Evolutionary conservation across 2,113 vertebrate species (phyloP), one percentile per base, ranked within the genome.

Genomic region (Microcebus ravelobensis): DNA sequence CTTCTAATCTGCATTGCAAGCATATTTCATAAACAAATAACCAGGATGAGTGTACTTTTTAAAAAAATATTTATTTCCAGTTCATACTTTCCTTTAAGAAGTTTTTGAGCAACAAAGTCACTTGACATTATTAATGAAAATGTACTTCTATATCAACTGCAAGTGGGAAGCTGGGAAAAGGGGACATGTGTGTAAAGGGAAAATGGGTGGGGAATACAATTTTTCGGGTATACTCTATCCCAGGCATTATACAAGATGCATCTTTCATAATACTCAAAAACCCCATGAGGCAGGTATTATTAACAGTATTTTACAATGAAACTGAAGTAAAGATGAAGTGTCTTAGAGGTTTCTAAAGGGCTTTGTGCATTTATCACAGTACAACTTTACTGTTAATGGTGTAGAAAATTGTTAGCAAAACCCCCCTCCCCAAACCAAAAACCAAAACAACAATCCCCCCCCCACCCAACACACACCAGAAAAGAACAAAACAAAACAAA

Each of bases 11-110:
- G 27, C 4, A 63, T 48, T 74, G 5, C 68, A 88, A 57, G 3
- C 82, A 83, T 71, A 50, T 90, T 83, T 90, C 87, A 57, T 87
- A 36, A 70, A 27, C 50, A 48, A 48, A 77, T 20, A 90, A 81
- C 50, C 1, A 65, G 27, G 8, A 65, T 39, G 36, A 55, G 65
- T 17, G 25, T 21, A 45, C 4, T 20, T 89, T 55, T 55, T 0
- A 73, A 10, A 48, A 88, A 82, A 59, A 34, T 89, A 85, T 79
- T 91, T 36, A 61, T 77, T 79, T 88, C 20, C 2, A 15, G 31
- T 81, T 85, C 23, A 81, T 61, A 92, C 81, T 29, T 86, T 29
- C 23, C n/a, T 92, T 88, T 81, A 81, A 94, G 67, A 92, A 67
- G 21, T 70, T 86, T 87, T 57, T n/a, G 29, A 63, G 2, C 9